Base-by-base conservation (phyloP, 2,888 invertebrate species). In the Catocala fraxini region DNA sequence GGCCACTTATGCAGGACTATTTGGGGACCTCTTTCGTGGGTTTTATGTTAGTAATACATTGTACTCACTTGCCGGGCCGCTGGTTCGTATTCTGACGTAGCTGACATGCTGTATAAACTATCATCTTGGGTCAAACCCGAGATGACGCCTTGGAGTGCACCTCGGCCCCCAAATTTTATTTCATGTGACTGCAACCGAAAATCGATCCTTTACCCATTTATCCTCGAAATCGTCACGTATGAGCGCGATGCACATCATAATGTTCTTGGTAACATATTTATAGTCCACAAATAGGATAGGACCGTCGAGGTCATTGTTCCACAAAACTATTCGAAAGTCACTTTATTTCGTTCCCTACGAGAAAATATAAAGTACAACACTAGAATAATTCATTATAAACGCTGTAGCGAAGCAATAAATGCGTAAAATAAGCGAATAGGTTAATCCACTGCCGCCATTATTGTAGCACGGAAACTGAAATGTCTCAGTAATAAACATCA, bases 401-500 rank as follows among this genome's bases (percentile, higher is more conserved):
- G 76, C 77, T 65, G 68, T 64, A 81, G 75, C 59, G 70, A 60
- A 66, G 68, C 71, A 80, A 79, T 84, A 88, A 85, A 86, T 73
- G 75, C 78, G 77, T 79, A 86, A 89, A 88, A 87, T 88, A 86
- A 78, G 81, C 83, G 87, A 87, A 92, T 93, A 94, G 93, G 94
- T 93, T 94, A 93, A 91, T 91, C 83, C 85, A 90, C 92, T 94
- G 94, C 93, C 94, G 93, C 94, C 94, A 94, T 94, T 93, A 94
- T 90, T 92, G 93, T 92, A 85, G 89, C 89, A 93, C 90, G 90
- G 90, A 93, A 89, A 91, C 86, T 89, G 91, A 90, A 91, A 92
- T 90, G 93, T 92, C 91, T 91, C 82, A 63, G 70, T 81, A 84
- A 85, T 88, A 93, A 91, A 93, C 93, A 93, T 92, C 91, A 91